Evolutionary conservation across 2,113 vertebrate genomes (phyloP).

Genomic region (Regulus satrapa): DNA sequence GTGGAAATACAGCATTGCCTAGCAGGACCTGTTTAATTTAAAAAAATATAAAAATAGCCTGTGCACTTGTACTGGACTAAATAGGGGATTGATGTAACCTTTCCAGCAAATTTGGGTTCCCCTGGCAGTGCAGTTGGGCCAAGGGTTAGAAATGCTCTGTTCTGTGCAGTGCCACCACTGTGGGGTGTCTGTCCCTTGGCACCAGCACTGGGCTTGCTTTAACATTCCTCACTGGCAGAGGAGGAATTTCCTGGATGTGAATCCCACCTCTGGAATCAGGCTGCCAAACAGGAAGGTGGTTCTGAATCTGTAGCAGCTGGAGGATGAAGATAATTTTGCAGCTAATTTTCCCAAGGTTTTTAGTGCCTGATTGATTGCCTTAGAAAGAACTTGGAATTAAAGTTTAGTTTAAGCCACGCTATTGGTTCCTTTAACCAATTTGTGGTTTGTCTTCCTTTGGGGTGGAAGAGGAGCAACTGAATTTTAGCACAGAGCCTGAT

Average conservation of each 20-base stretch:
- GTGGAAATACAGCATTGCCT: neutral
- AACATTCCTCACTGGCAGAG: neutral
- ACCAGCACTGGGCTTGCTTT: neutral
- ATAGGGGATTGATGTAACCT: neutral
- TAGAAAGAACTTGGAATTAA: neutral
- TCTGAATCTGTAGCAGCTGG: neutral
- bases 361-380: neutral
- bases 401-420: neutral
- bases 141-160: neutral
- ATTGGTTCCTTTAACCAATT: neutral
- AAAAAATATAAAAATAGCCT: neutral
- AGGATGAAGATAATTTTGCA: neutral
- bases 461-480: neutral
- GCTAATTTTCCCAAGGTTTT: neutral
- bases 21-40: neutral
- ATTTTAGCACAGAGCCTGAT: neutral
- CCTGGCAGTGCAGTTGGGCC: neutral
- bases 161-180: accelerated
- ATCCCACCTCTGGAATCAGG: neutral
- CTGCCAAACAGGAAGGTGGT: neutral
- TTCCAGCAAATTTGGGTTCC: neutral
- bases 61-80: neutral
- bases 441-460: neutral
- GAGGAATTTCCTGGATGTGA: neutral
- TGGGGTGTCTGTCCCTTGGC: neutral